phyloP scores from a whole-genome alignment of 2,797 vertebrate species.

The Emys orbicularis region DNA sequence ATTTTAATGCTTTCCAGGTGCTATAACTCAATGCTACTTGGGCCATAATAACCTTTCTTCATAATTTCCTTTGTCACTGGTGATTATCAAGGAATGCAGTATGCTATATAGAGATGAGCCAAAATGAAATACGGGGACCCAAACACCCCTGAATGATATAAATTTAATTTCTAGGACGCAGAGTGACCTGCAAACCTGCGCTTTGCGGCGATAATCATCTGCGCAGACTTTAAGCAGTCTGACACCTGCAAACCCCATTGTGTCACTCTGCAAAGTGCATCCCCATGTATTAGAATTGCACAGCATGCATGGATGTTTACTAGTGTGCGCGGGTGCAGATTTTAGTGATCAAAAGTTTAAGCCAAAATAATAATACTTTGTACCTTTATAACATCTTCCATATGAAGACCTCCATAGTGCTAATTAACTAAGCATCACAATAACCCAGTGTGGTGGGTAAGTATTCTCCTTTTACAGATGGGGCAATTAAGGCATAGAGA shows the following conservation, averaged over 20 bases:
- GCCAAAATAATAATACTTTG: not conserved
- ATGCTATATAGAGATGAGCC: not conserved
- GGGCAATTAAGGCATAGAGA: not conserved
- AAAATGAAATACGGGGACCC: slow-evolving; percentile 27
- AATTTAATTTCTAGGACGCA: slow-evolving; percentile 30
- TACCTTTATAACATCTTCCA: not conserved
- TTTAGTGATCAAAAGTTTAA: not conserved
- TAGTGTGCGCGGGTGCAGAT: not conserved
- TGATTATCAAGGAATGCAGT: slow-evolving; percentile 17
- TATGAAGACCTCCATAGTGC: not conserved
- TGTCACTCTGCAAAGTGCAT: slow-evolving; percentile 7
- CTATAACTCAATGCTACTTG: not conserved
- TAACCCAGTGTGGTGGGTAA: not conserved
- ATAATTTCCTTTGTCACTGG: slow-evolving; percentile 4
- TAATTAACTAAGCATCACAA: not conserved
- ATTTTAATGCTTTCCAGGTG: slow-evolving; percentile 41
- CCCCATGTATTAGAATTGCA: not conserved
- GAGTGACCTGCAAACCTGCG: slow-evolving; percentile 21
- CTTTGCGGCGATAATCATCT: not conserved
- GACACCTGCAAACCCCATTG: not conserved
- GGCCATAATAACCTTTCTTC: slow-evolving; percentile 26
- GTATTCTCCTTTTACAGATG: not conserved
- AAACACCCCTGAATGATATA: not conserved
- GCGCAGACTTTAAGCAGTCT: not conserved
- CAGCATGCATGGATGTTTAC: not conserved